These are phyloP conservation scores for Holacanthus passer DNA, from an alignment of 2,113 vertebrate species.

Conservation along the genomic window DNA sequence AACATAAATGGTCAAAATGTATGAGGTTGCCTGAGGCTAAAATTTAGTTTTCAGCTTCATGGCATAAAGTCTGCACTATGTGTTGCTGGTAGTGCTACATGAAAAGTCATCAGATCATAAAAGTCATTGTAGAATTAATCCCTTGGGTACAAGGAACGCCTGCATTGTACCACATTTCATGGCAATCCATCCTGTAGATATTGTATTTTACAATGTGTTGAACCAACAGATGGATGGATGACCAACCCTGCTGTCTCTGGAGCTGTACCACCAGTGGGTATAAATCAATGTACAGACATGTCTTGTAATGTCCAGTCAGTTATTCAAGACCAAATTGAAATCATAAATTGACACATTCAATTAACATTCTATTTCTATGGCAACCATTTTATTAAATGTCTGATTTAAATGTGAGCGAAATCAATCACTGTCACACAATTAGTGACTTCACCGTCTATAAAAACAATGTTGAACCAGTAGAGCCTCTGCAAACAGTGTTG, in stretches of 20 bases:
- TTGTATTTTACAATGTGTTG: no score
- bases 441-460: neutral
- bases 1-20: neutral
- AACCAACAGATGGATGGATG: constrained; percentile 1
- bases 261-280: neutral
- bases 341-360: constrained; percentile 4
- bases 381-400: constrained; percentile 4
- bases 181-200: neutral
- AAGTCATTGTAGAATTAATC: no score
- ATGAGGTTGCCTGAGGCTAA: no score
- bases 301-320: neutral
- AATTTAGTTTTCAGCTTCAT: neutral
- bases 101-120: neutral
- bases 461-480: neutral
- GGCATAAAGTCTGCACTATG: neutral
- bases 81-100: neutral
- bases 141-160: no score
- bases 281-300: constrained; percentile 28
- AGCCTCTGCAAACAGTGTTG: neutral
- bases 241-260: neutral
- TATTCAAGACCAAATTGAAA: constrained; percentile 3
- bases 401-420: constrained; percentile 25
- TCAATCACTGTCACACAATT: neutral
- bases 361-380: neutral
- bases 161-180: no score